phyloP scores from a whole-genome alignment of 1,140 invertebrate genomes.

The Nasonia longicornis region DNA sequence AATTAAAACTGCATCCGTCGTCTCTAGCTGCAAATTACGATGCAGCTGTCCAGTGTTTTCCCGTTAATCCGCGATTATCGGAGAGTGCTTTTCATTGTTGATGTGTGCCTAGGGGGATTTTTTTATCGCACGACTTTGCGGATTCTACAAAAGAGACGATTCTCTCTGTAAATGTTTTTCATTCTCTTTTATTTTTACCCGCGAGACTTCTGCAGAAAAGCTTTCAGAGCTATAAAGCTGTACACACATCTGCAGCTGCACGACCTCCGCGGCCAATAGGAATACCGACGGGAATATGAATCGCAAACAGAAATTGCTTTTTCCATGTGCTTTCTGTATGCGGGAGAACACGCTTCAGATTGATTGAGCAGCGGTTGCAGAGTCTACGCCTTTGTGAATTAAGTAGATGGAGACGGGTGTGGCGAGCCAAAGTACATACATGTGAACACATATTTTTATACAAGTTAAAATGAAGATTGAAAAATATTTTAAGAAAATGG shows the following conservation, averaged over 20 bases:
- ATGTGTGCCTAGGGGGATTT: no score
- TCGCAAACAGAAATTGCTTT: neutral
- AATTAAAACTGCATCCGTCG: neutral
- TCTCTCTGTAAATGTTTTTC: no score
- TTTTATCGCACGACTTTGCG: no score
- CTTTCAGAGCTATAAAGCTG: neutral
- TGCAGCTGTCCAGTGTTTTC: neutral
- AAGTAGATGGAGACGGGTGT: neutral
- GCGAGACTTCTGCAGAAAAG: no score
- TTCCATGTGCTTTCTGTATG: neutral
- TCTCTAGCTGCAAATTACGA: neutral
- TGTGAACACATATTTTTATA: no score
- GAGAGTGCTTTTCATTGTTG: no score
- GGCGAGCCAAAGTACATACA: neutral
- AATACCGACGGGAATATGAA: neutral
- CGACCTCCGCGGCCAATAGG: neutral
- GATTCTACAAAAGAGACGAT: no score
- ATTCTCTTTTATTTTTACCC: no score
- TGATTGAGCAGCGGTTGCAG: neutral
- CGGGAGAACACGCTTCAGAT: neutral
- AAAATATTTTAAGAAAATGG: no score
- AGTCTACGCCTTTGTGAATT: neutral
- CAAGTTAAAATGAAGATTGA: no score
- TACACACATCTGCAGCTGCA: neutral
- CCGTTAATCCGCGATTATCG: neutral